phyloP scores from a whole-genome alignment of 2,888 invertebrate genomes.

The Eretmocerus hayati region DNA sequence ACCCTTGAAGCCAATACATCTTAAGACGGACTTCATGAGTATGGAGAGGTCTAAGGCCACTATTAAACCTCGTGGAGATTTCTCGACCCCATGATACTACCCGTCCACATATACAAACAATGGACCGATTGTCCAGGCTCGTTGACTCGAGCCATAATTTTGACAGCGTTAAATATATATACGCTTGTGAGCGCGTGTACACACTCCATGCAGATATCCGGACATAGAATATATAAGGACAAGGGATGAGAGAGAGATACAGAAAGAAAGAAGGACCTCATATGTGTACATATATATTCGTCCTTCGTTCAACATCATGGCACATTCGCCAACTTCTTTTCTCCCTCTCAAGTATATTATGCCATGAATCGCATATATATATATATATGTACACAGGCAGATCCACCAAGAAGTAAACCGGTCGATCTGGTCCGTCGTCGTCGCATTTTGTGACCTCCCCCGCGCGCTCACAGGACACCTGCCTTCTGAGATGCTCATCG shows the following conservation, averaged over 20 bases:
- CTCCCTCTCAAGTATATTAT: too few species aligned
- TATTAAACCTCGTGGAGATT: too few species aligned
- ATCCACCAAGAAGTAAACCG: slow-evolving; percentile 29
- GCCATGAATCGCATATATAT: too few species aligned
- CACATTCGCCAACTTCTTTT: slow-evolving; percentile 14
- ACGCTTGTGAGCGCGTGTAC: neutral
- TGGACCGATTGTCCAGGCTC: slow-evolving; percentile 7
- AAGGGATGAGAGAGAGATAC: neutral
- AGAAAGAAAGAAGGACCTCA: too few species aligned
- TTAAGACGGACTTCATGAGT: too few species aligned
- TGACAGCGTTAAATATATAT: slow-evolving; percentile 15
- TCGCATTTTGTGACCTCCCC: too few species aligned
- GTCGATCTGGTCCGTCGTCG: slow-evolving; percentile 42
- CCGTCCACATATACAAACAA: slow-evolving; percentile 8
- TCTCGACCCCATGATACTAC: neutral
- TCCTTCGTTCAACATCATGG: slow-evolving; percentile 2
- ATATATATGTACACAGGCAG: too few species aligned
- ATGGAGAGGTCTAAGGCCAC: too few species aligned
- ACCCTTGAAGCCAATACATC: too few species aligned
- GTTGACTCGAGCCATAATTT: slow-evolving; percentile 12
- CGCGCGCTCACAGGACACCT: slow-evolving; percentile 37
- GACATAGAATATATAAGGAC: neutral
- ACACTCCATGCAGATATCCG: neutral
- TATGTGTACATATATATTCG: too few species aligned
- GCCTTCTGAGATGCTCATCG: too few species aligned